Evolutionary conservation across 2,797 vertebrate species (phyloP).

Genomic region (Sus cebifrons): DNA sequence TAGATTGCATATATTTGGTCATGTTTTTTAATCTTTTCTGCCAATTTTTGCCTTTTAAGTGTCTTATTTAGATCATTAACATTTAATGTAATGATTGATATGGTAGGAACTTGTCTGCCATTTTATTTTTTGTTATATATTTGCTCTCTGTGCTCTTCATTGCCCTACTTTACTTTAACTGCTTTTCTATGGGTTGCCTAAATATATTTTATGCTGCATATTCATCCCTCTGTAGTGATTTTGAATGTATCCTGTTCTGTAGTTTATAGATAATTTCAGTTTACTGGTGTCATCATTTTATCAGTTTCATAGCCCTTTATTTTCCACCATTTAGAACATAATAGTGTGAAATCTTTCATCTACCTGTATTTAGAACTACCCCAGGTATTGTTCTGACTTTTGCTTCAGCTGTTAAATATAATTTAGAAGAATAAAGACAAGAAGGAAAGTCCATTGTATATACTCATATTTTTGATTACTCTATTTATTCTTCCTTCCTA

Average conservation of each 20-base stretch:
- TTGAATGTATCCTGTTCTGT: background rate
- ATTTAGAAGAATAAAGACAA: background rate
- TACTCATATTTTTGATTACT: background rate
- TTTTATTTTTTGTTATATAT: background rate
- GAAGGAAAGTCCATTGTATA: background rate
- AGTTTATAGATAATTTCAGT: background rate
- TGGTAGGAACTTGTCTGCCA: background rate
- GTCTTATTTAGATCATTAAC: background rate
- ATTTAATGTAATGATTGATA: constrained; percentile 3
- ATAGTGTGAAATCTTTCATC: background rate
- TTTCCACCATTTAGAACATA: background rate
- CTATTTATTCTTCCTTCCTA: background rate
- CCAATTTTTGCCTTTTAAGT: background rate
- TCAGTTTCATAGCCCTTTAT: background rate
- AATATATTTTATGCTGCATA: constrained; percentile 11
- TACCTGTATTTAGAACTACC: background rate
- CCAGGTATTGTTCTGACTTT: background rate
- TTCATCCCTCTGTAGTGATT: background rate
- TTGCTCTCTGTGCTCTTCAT: background rate
- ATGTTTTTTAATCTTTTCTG: background rate
- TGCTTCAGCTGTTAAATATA: background rate
- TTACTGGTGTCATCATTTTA: background rate
- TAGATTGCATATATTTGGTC: background rate
- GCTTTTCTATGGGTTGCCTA: background rate
- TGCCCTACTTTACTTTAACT: constrained; percentile 18